Base-by-base conservation (phyloP, 1,140 invertebrate genomes). In the Bilobella aurantiaca region DNA sequence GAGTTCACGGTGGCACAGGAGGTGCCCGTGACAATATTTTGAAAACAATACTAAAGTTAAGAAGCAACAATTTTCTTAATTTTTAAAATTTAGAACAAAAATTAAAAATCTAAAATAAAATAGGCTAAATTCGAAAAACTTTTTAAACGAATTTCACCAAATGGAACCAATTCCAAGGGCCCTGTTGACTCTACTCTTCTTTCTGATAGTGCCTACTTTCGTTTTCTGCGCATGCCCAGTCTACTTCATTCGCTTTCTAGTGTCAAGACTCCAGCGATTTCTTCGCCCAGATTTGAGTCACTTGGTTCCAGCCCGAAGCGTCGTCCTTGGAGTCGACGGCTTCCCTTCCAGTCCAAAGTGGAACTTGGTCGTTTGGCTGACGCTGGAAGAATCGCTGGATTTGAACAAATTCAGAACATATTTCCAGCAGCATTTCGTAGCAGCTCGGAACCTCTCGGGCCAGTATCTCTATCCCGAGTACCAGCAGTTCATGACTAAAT, bases 391-490 rank as follows among this genome's bases (percentile, higher is more conserved):
- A 16, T 27, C 49, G 0, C 29, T 72, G 46, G 66, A 69, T 34
- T 62, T 72, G 60, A 62, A 63, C 3, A 37, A 57, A 18, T 68
- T 66, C 31, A 28, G 66, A 0, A 31, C 37, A 16, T 57, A 68
- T 58, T 65, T 69, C 23, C 18, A 29, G 0, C 14, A 64, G 1
- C 60, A 69, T 32, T 46, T 46, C 23, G 56, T 72, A 8, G 28
- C 57, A 1, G 30, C 25, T 32, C 65, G 63, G 56, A n/a, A 3
- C 0, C 1, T 18, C 3, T 47, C 47, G 12, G 65, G 66, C 1
- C 16, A 62, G 23, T 31, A 68, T 3, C 16, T 21, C 2, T 68
- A 62, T 53, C 71, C 71, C n/a, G 71, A 73, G 46, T 69, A 68
- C 57, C 71, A 69, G 32, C 71, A 73, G 37, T 63, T 62, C 32